These are phyloP conservation scores for Zaprionus nigranus DNA, from an alignment of 1,140 invertebrate species.

Conservation along the genomic window DNA sequence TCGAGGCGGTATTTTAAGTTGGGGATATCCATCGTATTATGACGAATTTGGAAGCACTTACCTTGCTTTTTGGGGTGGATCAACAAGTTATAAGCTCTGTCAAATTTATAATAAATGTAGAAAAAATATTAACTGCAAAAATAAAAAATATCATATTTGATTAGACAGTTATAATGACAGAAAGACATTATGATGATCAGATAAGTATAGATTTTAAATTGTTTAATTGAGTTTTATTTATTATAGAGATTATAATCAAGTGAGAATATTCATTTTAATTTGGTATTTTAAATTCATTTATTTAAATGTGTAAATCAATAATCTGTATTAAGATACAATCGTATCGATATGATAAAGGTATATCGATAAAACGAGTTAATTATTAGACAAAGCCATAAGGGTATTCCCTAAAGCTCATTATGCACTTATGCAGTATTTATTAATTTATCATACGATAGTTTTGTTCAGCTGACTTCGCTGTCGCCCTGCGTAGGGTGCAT, in stretches of 20 bases:
- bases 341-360: not conserved
- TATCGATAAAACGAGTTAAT: not conserved
- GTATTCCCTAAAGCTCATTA: slow-evolving; percentile 3
- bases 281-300: not conserved
- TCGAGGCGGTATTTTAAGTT: slow-evolving; percentile 54
- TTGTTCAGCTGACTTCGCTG: not conserved
- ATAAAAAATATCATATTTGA: not conserved
- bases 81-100: not conserved
- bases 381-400: not conserved
- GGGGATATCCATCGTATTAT: slow-evolving; percentile 61
- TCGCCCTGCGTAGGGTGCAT: slow-evolving; percentile 39
- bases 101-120: not conserved
- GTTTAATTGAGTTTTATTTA: not conserved
- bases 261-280: not conserved
- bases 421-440: not conserved
- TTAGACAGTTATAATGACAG: not conserved
- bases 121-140: not conserved
- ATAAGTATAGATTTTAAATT: not conserved
- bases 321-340: not conserved
- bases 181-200: not conserved
- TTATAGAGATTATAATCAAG: not conserved
- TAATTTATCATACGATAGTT: not conserved
- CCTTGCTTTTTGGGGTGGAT: not conserved
- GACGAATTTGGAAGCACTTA: slow-evolving; percentile 62
- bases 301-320: not conserved